These are phyloP conservation scores for Synanthedon tipuliformis DNA, from an alignment of 2,888 invertebrate genomes.

Conservation along the genomic window DNA sequence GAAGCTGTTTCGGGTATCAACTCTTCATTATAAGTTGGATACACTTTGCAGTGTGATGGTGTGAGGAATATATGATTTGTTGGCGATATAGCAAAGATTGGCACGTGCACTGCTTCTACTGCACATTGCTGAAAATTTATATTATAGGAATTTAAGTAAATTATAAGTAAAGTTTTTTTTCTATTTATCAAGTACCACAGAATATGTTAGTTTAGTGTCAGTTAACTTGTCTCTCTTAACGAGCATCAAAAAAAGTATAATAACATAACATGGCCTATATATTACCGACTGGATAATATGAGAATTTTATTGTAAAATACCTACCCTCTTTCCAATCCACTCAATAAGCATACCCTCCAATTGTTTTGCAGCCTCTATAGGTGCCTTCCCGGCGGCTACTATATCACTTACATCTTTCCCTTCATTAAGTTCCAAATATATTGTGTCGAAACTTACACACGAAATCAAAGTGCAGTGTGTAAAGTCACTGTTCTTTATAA, in stretches of 20 bases:
- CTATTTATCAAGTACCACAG: too few relatives aligned
- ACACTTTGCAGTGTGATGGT: constrained; percentile 70
- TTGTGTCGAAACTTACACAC: constrained; percentile 65
- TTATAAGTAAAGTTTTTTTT: too few relatives aligned
- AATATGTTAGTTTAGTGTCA: too few relatives aligned
- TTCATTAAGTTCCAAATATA: constrained; percentile 54
- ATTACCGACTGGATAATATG: too few relatives aligned
- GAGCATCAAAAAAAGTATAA: not conserved
- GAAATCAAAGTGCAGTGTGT: constrained; percentile 73
- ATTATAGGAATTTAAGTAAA: not conserved
- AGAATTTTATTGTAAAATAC: constrained; percentile 1
- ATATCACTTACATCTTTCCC: constrained; percentile 46
- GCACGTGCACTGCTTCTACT: constrained; percentile 72
- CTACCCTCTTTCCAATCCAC: constrained; percentile 73
- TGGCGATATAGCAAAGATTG: constrained; percentile 70
- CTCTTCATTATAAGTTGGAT: constrained; percentile 60
- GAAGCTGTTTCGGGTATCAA: constrained; percentile 34
- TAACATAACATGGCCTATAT: not conserved
- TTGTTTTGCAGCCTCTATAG: constrained; percentile 37
- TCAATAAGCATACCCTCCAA: constrained; percentile 37
- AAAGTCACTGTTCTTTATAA: constrained; percentile 72
- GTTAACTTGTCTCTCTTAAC: not conserved
- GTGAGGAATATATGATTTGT: constrained; percentile 72
- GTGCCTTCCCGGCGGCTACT: constrained; percentile 36
- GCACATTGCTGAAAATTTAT: constrained; percentile 69